Evolutionary conservation across 2,797 vertebrate species (phyloP), one percentile per base, ranked within the genome.

Genomic region (Squalus acanthias): DNA sequence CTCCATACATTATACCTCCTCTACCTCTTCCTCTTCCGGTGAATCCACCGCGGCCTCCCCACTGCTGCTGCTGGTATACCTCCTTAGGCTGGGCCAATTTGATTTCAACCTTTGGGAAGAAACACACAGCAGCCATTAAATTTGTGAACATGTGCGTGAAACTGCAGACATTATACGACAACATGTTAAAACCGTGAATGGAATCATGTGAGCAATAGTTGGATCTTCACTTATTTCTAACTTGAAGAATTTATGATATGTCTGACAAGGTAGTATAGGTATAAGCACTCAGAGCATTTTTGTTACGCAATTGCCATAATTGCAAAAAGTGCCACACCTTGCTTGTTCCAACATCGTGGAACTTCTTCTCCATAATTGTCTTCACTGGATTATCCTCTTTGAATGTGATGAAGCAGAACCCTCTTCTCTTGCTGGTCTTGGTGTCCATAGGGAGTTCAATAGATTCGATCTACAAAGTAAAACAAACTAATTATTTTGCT

Each of bases 1-100:
- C 57, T 63, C 57, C 88, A 91, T 20, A 74, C 94, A 95, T 76
- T 74, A 74, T 95, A 96, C 99, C 98, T 72, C 98, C 98, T 96
- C 99, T 98, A 98, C 98, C 97, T 97, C 98, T 98, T 97, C 98
- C 98, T 70, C 96, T 97, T 97, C 98, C 98, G 46, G 98, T 99
- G 96, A 98, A 97, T 6, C 98, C 97, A 12, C 98, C 98, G 33
- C 99, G 98, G 0, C 98, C 98, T 8, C 98, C 98, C 79, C 99
- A 98, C 50, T 98, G 99, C 98, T 99, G 98, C 98, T 99, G 99
- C 97, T 99, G 99, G 98, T 99, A 99, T 33, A 99, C 99, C 97
- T 99, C 99, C 98, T 99, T 99, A 0, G 99, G 99, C 97, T 99
- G 99, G 87, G 99, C 99, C 96, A 99, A 98, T 98, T 99, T 99